Evolutionary conservation across 2,113 vertebrate genomes (phyloP).

Genomic region (Pangasianodon hypophthalmus): DNA sequence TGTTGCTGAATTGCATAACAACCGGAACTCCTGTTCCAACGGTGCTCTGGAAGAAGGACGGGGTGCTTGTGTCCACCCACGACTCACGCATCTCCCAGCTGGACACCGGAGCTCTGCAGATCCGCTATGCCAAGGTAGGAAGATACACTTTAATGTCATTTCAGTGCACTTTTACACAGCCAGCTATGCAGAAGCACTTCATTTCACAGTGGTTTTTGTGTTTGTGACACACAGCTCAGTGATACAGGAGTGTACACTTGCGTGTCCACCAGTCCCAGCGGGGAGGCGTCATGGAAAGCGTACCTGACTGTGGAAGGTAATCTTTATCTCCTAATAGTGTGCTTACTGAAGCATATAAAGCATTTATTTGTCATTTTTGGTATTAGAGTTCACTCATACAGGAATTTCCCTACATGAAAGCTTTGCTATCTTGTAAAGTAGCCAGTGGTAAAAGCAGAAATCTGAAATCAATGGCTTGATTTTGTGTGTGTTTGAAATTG

Average conservation of each 20-base stretch:
- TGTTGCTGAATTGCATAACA: slow-evolving; percentile 85
- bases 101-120: slow-evolving; percentile 88
- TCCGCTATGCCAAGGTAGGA: slow-evolving; percentile 91
- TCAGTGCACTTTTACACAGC: background rate
- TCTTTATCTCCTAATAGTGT: background rate
- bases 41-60: slow-evolving; percentile 94
- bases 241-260: slow-evolving; percentile 94
- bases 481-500: background rate
- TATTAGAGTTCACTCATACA: background rate
- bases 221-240: slow-evolving; percentile 77
- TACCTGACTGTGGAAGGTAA: slow-evolving; percentile 95
- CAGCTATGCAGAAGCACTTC: slow-evolving; percentile 11
- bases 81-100: slow-evolving; percentile 93
- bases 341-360: background rate
- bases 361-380: background rate
- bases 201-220: slow-evolving; percentile 19
- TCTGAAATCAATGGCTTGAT: background rate
- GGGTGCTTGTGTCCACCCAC: slow-evolving; percentile 86
- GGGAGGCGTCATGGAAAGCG: slow-evolving; percentile 94
- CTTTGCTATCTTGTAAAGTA: background rate
- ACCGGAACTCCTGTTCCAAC: slow-evolving; percentile 86
- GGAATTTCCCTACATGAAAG: background rate
- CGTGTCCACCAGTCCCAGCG: slow-evolving; percentile 91
- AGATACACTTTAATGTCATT: background rate
- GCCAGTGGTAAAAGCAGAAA: background rate